These are phyloP conservation scores for Peromyscus eremicus DNA, from an alignment of 2,797 vertebrate genomes.

Conservation along the genomic window DNA sequence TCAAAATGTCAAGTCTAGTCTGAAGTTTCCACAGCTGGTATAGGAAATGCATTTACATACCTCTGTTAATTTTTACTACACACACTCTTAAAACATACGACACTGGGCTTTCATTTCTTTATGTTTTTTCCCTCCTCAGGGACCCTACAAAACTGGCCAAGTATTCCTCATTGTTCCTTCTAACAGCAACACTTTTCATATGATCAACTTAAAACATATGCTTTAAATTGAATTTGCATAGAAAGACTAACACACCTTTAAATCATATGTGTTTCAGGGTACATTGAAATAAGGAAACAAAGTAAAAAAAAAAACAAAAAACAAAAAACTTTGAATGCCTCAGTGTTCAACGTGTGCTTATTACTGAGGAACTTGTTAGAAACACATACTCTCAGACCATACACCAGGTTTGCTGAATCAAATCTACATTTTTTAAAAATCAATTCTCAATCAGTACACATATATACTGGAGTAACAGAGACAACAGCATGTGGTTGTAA, in stretches of 20 bases:
- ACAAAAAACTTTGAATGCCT: not conserved
- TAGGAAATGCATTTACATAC: not conserved
- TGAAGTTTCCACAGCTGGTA: not conserved
- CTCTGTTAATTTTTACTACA: not conserved
- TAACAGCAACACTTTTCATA: not conserved
- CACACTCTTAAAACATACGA: not conserved
- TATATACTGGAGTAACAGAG: not conserved
- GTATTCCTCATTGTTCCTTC: not conserved
- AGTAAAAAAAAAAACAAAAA: not conserved
- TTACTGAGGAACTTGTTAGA: not conserved
- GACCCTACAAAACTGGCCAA: not conserved
- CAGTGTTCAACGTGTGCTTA: not conserved
- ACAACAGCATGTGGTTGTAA: not conserved
- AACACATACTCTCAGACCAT: not conserved
- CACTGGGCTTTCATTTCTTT: not conserved
- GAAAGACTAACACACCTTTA: not conserved
- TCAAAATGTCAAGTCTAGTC: not conserved
- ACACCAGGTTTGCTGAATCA: not conserved
- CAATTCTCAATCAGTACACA: not conserved
- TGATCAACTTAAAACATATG: not conserved
- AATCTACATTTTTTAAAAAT: not conserved
- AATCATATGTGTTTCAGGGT: not conserved
- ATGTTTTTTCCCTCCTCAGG: not conserved
- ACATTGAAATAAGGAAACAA: not conserved
- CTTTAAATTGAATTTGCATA: constrained; percentile 16